A percentile compares a stretch with the other conserved stretches of the same genome.
Evolutionary conservation across 2,888 invertebrate species (phyloP).

Genomic region (Drosophila maculinotata): DNA sequence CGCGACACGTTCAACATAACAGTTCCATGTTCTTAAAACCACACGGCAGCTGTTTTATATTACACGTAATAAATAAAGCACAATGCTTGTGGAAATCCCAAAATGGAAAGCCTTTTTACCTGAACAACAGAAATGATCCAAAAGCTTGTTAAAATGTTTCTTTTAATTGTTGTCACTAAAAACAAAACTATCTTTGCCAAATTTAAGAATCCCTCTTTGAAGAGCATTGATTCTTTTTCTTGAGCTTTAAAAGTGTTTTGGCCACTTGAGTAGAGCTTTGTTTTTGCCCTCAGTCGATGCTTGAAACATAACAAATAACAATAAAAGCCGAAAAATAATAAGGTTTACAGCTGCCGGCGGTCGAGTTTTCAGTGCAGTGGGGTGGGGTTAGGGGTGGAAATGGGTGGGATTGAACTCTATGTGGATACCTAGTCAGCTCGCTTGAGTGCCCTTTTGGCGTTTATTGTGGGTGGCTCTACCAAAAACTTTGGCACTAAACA

Average conservation of each 20-base stretch:
- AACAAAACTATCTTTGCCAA: not conserved
- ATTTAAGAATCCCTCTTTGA: slow-evolving; percentile 11
- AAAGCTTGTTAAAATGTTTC: slow-evolving; percentile 1
- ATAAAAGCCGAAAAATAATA: slow-evolving; percentile 75
- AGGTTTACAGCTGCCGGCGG: slow-evolving; percentile 62
- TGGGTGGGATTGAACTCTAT: slow-evolving; percentile 34
- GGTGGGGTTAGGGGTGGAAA: too few relatives aligned
- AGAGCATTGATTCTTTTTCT: slow-evolving; percentile 33
- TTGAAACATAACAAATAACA: slow-evolving; percentile 76
- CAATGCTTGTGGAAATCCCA: not conserved
- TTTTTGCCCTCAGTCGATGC: slow-evolving; percentile 41
- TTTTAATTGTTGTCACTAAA: not conserved
- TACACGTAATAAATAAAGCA: not conserved
- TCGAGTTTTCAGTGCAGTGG: slow-evolving; percentile 11
- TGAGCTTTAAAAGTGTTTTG: slow-evolving; percentile 24
- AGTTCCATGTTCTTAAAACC: not conserved
- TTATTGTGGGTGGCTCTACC: slow-evolving; percentile 64
- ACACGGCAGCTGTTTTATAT: not conserved
- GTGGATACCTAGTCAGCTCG: slow-evolving; percentile 57
- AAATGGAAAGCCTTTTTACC: not conserved
- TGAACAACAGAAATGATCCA: not conserved
- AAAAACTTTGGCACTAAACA: slow-evolving; percentile 68
- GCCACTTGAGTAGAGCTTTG: slow-evolving; percentile 12
- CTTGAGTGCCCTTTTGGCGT: slow-evolving; percentile 77
- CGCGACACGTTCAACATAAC: not conserved